These are phyloP conservation scores for Chloropsis hardwickii DNA, from an alignment of 2,113 vertebrate genomes.

Conservation along the genomic window DNA sequence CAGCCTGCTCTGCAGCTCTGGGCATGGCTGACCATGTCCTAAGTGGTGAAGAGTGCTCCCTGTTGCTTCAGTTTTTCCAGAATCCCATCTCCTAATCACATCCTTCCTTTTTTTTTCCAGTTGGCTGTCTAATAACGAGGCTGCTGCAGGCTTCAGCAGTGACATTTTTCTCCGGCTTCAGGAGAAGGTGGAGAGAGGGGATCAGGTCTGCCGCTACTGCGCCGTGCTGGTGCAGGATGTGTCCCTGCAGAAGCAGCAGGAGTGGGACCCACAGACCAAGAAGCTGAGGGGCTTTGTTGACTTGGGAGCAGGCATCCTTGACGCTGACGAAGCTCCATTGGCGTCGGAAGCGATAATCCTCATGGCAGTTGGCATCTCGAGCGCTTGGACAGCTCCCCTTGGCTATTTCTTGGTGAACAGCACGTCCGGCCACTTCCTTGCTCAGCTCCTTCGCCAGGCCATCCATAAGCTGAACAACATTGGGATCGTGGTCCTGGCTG, in stretches of 20 bases:
- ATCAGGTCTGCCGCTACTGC: slow-evolving; percentile 30
- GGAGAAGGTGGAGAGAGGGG: slow-evolving; percentile 38
- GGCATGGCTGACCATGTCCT: background rate
- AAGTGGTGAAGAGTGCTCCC: background rate
- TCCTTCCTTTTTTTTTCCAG: slow-evolving; percentile 24
- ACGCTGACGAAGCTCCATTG: slow-evolving; percentile 49
- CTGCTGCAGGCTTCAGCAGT: slow-evolving; percentile 60
- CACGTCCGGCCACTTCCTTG: background rate
- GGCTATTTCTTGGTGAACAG: slow-evolving; percentile 65
- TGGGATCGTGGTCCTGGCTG: slow-evolving; percentile 48
- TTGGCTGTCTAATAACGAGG: slow-evolving; percentile 45
- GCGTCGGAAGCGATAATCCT: slow-evolving; percentile 50
- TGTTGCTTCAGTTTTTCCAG: background rate
- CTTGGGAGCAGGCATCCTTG: slow-evolving; percentile 41
- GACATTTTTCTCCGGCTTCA: slow-evolving; percentile 57
- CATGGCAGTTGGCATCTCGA: slow-evolving; percentile 52
- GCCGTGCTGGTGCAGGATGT: slow-evolving; percentile 16
- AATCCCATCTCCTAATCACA: background rate
- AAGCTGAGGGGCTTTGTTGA: slow-evolving; percentile 42
- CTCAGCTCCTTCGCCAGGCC: slow-evolving; percentile 63
- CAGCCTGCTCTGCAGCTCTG: background rate
- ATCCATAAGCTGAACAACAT: slow-evolving; percentile 54
- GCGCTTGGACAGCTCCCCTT: slow-evolving; percentile 58
- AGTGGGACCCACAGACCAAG: slow-evolving; percentile 43
- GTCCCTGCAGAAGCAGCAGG: slow-evolving; percentile 47